phyloP scores from a whole-genome alignment of 1,140 invertebrate species.

The Eufriesea mexicana region DNA sequence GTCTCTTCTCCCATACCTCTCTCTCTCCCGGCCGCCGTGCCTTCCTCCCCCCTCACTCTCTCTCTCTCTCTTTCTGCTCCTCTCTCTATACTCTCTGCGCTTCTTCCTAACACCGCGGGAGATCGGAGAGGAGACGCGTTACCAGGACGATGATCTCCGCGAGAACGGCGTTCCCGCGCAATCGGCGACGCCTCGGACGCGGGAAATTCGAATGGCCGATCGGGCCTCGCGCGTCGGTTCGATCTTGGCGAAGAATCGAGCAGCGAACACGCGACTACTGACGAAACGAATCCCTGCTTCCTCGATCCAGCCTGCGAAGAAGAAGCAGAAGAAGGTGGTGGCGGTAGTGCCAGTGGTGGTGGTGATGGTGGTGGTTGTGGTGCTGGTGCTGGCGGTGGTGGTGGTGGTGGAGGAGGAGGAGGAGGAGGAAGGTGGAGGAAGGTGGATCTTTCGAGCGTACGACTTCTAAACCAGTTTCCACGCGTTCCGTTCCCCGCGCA shows the following conservation, averaged over 20 bases:
- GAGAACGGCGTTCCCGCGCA: conserved; percentile 38
- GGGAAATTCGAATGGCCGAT: conserved; percentile 26
- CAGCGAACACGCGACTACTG: neutral
- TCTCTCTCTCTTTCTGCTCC: neutral
- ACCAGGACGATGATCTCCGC: conserved; percentile 67
- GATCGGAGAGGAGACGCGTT: conserved; percentile 59
- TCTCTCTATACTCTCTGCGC: neutral
- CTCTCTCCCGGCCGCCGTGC: neutral
- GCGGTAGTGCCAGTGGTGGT: too few species aligned
- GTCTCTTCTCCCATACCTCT: conserved; percentile 10
- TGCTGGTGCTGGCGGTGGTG: too few species aligned
- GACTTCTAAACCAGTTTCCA: conserved; percentile 68
- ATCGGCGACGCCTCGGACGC: conserved; percentile 6
- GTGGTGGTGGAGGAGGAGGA: too few species aligned
- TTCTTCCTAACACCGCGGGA: conserved; percentile 57
- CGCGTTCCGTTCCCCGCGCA: conserved; percentile 19
- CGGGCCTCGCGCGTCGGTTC: neutral
- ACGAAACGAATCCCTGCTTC: neutral
- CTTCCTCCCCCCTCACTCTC: neutral
- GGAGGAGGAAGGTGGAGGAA: neutral
- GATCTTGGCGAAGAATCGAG: neutral
- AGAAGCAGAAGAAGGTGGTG: too few species aligned
- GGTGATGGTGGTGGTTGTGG: too few species aligned
- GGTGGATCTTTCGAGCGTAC: conserved; percentile 37
- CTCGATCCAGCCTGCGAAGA: neutral